Evolutionary conservation across 2,797 vertebrate species (phyloP).

Genomic region (Synaphobranchus kaupii): DNA sequence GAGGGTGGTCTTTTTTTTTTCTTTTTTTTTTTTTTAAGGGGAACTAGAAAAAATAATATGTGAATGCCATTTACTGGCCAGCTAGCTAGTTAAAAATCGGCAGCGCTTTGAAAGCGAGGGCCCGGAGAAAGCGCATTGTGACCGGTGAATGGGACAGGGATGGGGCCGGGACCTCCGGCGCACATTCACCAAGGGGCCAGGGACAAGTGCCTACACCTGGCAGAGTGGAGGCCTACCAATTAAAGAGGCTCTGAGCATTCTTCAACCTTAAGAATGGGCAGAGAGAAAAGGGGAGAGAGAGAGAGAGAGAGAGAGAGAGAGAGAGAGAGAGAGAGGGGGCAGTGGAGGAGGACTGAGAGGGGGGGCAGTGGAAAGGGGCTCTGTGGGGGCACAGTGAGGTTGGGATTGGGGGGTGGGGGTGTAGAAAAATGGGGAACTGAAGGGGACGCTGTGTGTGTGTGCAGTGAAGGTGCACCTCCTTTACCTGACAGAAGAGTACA

Average conservation of each 20-base stretch:
- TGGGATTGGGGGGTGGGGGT: slow-evolving; percentile 21
- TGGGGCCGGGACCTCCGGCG: slow-evolving; percentile 57
- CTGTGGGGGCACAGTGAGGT: slow-evolving; percentile 36
- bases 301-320: slow-evolving; percentile 30
- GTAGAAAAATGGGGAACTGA: neutral
- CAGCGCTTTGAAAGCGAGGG: slow-evolving; percentile 52
- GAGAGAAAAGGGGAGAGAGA: slow-evolving; percentile 27
- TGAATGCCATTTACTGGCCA: slow-evolving; percentile 62
- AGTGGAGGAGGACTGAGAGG: slow-evolving; percentile 39
- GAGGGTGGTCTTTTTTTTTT: slow-evolving; percentile 39
- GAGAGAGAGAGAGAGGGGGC: slow-evolving; percentile 28
- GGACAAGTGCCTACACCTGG: slow-evolving; percentile 80
- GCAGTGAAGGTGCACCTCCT: neutral
- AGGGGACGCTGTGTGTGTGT: neutral
- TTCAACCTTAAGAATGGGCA: slow-evolving; percentile 54
- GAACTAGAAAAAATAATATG: slow-evolving; percentile 58
- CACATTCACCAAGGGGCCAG: slow-evolving; percentile 62
- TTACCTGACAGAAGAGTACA: neutral
- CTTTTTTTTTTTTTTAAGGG: slow-evolving; percentile 42
- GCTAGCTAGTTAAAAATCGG: slow-evolving; percentile 56
- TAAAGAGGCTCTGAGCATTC: slow-evolving; percentile 71
- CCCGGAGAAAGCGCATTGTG: slow-evolving; percentile 56
- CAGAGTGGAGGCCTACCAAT: slow-evolving; percentile 72
- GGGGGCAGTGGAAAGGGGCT: slow-evolving; percentile 42
- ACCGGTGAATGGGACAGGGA: slow-evolving; percentile 52